A percentile compares a stretch with the other conserved stretches of the same genome.
Evolutionary conservation across 2,797 vertebrate genomes (phyloP).

Genomic region (Anguilla megastoma): DNA sequence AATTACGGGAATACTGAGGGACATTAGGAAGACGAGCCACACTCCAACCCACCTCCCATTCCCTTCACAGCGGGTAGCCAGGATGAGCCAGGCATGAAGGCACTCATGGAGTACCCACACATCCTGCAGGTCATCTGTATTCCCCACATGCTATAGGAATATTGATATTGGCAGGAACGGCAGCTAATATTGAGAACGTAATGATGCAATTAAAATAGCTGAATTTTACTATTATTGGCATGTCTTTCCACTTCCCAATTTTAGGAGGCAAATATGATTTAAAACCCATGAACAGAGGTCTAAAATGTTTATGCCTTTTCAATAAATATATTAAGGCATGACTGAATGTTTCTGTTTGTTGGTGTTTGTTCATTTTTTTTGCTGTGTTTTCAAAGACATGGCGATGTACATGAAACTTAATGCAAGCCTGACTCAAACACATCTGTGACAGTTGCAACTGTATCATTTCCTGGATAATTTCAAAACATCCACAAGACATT

Average conservation of each 20-base stretch:
- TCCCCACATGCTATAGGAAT: slow-evolving; percentile 79
- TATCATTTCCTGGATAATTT: background rate
- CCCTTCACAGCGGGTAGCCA: slow-evolving; percentile 71
- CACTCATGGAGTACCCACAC: slow-evolving; percentile 71
- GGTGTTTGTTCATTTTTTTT: slow-evolving; percentile 69
- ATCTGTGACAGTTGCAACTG: slow-evolving; percentile 52
- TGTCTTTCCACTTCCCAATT: slow-evolving; percentile 54
- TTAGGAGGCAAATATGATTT: slow-evolving; percentile 80
- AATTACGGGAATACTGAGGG: slow-evolving; percentile 78
- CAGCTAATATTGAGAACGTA: slow-evolving; percentile 81
- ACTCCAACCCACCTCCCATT: slow-evolving; percentile 70
- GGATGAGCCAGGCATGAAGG: slow-evolving; percentile 70
- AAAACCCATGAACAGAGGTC: slow-evolving; percentile 69
- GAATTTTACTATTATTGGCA: slow-evolving; percentile 82
- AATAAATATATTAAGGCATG: slow-evolving; percentile 75
- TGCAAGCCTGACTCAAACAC: slow-evolving; percentile 33
- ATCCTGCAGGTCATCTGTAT: slow-evolving; percentile 81
- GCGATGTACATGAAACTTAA: slow-evolving; percentile 36
- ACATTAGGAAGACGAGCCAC: slow-evolving; percentile 80
- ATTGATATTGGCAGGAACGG: slow-evolving; percentile 82
- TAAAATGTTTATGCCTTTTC: slow-evolving; percentile 71
- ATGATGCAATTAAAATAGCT: slow-evolving; percentile 83
- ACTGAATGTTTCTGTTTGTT: slow-evolving; percentile 47
- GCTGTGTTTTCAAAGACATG: slow-evolving; percentile 62
- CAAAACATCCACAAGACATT: background rate